Evolutionary conservation across 2,113 vertebrate genomes (phyloP).

Genomic region (Orthonyx spaldingii): DNA sequence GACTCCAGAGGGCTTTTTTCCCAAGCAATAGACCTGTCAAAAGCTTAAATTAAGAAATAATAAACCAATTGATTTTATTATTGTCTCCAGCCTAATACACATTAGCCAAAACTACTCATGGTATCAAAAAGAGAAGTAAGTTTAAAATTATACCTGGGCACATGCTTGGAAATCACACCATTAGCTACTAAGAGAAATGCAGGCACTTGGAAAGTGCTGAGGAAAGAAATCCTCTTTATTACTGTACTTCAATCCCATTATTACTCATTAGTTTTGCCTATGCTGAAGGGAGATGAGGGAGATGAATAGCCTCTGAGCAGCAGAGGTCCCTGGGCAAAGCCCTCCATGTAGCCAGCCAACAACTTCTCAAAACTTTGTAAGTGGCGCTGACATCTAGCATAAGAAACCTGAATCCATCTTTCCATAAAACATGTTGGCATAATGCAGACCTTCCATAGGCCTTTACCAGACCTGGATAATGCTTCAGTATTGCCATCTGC

Average conservation of each 20-base stretch:
- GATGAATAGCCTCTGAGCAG: not conserved
- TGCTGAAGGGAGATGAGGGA: not conserved
- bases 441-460: not conserved
- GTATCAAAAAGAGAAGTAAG: not conserved
- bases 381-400: accelerated
- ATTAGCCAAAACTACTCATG: not conserved
- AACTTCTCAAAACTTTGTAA: not conserved
- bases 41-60: not conserved
- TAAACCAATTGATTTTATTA: not conserved
- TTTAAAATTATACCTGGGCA: not conserved
- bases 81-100: not conserved
- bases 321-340: not conserved
- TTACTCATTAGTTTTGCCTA: not conserved
- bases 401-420: not conserved
- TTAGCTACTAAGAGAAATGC: not conserved
- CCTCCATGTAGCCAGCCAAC: not conserved
- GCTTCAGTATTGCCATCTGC: not conserved
- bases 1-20: not conserved
- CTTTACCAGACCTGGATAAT: not conserved
- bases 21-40: not conserved
- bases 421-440: not conserved
- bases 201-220: not conserved
- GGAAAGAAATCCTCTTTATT: not conserved
- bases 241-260: not conserved
- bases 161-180: not conserved